A percentile compares a stretch with the other conserved stretches of the same genome.
phyloP scores from a whole-genome alignment of 2,888 invertebrate genomes.

The Rosalia funebris region DNA sequence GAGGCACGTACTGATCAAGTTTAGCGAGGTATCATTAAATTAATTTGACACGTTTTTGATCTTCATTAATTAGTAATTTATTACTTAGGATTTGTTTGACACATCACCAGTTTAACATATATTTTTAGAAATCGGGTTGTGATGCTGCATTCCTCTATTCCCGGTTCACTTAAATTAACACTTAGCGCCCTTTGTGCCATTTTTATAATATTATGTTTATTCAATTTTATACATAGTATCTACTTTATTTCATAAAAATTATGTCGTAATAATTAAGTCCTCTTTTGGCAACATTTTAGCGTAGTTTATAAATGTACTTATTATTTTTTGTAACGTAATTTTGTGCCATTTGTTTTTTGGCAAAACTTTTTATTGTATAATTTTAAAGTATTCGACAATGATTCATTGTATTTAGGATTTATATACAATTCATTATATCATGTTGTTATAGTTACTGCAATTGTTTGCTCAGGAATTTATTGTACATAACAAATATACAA shows the following conservation, averaged over 20 bases:
- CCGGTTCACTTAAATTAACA: conserved; percentile 36
- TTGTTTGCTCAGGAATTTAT: conserved; percentile 61
- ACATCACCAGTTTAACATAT: conserved; percentile 30
- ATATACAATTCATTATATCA: conserved; percentile 46
- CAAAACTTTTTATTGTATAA: conserved; percentile 38
- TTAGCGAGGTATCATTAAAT: conserved; percentile 25
- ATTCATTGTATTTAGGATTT: conserved; percentile 48
- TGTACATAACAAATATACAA: conserved; percentile 51
- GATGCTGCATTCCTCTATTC: conserved; percentile 46
- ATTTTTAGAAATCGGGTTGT: conserved; percentile 42
- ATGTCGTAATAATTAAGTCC: conserved; percentile 26
- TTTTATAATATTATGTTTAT: conserved; percentile 35
- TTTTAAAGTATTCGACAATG: conserved; percentile 41
- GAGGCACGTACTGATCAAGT: conserved; percentile 38
- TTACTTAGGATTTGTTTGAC: conserved; percentile 24
- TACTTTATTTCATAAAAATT: conserved; percentile 26
- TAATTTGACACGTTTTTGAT: conserved; percentile 21
- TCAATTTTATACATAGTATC: conserved; percentile 27
- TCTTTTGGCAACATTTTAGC: conserved; percentile 28
- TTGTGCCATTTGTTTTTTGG: conserved; percentile 48
- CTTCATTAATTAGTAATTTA: conserved; percentile 27
- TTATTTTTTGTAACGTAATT: conserved; percentile 42
- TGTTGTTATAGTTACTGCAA: conserved; percentile 53
- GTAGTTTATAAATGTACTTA: conserved; percentile 40
- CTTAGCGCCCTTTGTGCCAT: conserved; percentile 44